Percentiles rank a stretch among this genome's conserved stretches.
Evolutionary conservation across 2,113 vertebrate genomes (phyloP).

Genomic region (Strix aluco): DNA sequence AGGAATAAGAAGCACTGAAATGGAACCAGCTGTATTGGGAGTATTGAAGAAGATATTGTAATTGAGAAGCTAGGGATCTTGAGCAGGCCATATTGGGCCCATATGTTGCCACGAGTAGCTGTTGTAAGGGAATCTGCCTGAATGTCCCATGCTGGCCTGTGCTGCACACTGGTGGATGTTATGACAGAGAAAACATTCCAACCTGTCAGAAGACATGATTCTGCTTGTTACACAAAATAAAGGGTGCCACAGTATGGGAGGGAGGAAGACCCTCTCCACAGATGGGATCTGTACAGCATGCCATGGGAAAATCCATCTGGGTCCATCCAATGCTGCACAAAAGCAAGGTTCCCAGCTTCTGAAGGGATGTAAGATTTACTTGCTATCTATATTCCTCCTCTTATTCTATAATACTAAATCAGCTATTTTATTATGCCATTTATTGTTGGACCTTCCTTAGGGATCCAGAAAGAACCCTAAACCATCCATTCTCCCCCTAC

Average conservation of each 20-base stretch:
- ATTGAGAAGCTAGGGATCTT: background rate
- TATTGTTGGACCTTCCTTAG: background rate
- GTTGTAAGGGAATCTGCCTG: background rate
- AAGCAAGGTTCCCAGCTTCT: background rate
- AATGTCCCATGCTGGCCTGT: background rate
- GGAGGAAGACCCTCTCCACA: background rate
- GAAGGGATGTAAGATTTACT: background rate
- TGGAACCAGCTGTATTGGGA: background rate
- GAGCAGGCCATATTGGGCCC: background rate
- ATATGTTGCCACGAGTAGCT: background rate
- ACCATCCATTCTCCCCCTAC: background rate
- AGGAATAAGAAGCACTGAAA: background rate
- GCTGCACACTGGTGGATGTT: background rate
- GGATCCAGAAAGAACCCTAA: background rate
- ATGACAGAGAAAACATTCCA: background rate
- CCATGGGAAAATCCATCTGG: background rate
- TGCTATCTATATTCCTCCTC: background rate
- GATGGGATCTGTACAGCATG: background rate
- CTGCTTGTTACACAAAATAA: background rate
- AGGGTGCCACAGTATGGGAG: background rate
- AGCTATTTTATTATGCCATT: no score
- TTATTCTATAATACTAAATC: background rate
- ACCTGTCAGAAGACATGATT: background rate
- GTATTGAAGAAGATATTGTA: background rate
- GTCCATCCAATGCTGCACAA: background rate